Evolutionary conservation across 2,888 invertebrate genomes (phyloP), one percentile per base, ranked within the genome.

Genomic region (Lepidocyrtoides sp.): DNA sequence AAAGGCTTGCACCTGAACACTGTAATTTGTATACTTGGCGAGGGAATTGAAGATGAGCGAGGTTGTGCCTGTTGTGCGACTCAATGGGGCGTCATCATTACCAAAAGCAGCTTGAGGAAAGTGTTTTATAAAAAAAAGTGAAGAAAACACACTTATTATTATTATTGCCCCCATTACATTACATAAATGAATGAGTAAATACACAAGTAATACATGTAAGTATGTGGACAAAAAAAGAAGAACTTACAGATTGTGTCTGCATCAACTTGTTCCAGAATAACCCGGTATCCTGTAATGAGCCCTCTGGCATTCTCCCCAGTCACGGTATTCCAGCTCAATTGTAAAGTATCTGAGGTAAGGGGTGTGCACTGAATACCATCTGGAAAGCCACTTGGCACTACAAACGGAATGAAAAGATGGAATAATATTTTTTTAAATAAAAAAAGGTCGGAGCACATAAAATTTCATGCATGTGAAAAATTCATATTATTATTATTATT

Each of bases 11-110:
- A 98, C 97, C 95, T 97, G 97, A 91, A 98, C 96, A 95, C 97
- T 97, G 95, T 98, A 98, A 95, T 98, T 98, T 44, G 97, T 97
- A 95, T 96, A 98, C 94, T 97, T 97, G 94, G 97, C 96, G 91
- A 98, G 95, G 2, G 97, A 96, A 0, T 97, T 96, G 36, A 98
- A 95, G 82, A 97, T 97, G 0, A 97, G 96, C 51, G 97, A 97
- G 89, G 97, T 95, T 0, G 97, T 97, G 26, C 97, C 97, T 0
- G 97, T 97, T 14, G 92, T 93, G 20, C 91, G 87, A 14, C 93
- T 89, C 32, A 93, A 44, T 32, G 90, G 90, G 29, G 63, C 51
- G 85, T 92, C 91, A 51, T 89, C 87, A 8, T 69, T 41, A 48
- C 69, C 91, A 44, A 63, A 26, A 29, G 32, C 7, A 41, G 41